Conservation (phyloP, 2,797 vertebrate species). For the Enteromius thamalakanensis region DNA sequence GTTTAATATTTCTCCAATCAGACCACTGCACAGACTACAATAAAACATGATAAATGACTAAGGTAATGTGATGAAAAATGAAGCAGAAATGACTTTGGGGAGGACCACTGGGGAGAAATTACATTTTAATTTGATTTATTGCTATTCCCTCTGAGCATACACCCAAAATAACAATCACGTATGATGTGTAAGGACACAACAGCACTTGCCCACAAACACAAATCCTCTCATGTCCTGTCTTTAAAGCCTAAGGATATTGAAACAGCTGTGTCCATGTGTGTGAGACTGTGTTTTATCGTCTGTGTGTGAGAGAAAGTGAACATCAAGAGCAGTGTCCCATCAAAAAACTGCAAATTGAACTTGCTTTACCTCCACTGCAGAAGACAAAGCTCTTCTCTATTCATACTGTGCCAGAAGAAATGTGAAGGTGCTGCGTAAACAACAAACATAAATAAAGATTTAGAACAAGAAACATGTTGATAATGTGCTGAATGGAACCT, state of each 20-base stretch:
- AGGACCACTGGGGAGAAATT: conserved; percentile 69
- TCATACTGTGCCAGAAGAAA: conserved; percentile 14
- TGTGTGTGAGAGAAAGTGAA: conserved; percentile 21
- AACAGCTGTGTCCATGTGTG: conserved; percentile 28
- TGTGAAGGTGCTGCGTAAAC: conserved; percentile 11
- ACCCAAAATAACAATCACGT: conserved; percentile 63
- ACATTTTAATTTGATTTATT: conserved; percentile 80
- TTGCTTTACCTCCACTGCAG: conserved; percentile 10
- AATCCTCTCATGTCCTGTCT: conserved; percentile 45
- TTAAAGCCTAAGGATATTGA: conserved; percentile 33
- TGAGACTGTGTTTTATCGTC: neutral
- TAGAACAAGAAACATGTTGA: conserved; percentile 15
- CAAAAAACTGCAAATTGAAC: conserved; percentile 21
- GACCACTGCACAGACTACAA: conserved; percentile 63
- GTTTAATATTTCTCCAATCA: conserved; percentile 64
- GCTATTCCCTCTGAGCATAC: conserved; percentile 71
- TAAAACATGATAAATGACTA: conserved; percentile 71
- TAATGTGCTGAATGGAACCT: neutral
- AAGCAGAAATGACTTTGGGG: conserved; percentile 68
- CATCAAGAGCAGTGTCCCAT: conserved; percentile 28
- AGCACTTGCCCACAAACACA: conserved; percentile 22
- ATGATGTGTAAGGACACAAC: conserved; percentile 57
- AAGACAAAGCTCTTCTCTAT: conserved; percentile 28
- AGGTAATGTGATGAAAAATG: conserved; percentile 68
- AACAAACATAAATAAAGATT: conserved; percentile 9